Conservation (phyloP, 2,797 vertebrate species). For the Cephalopachus bancanus region DNA sequence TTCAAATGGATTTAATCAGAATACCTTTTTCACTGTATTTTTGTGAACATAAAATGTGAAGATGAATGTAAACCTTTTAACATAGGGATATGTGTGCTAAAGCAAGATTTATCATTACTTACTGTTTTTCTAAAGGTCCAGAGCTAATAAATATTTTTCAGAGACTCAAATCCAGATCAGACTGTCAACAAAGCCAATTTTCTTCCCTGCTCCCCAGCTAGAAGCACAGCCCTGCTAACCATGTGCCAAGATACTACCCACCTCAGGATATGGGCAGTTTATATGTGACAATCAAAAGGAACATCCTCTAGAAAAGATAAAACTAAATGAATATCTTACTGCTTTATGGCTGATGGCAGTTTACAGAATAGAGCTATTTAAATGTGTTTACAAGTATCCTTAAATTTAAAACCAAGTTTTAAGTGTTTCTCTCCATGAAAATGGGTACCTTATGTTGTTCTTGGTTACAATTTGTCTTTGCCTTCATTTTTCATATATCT, state of each 20-base stretch:
- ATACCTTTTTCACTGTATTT: neutral
- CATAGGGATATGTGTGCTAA: neutral
- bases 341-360: neutral
- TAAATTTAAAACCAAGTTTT: constrained; percentile 8
- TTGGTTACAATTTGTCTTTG: neutral
- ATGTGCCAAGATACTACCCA: neutral
- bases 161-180: neutral
- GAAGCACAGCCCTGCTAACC: neutral
- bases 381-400: neutral
- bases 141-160: neutral
- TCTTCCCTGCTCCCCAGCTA: neutral
- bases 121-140: neutral
- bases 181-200: neutral
- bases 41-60: neutral
- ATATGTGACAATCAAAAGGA: neutral
- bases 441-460: neutral
- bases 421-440: neutral
- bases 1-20: neutral
- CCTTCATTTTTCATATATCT: neutral
- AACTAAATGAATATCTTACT: neutral
- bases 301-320: neutral
- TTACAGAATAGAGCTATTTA: constrained; percentile 19
- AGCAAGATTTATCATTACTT: neutral
- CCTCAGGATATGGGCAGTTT: too few species aligned
- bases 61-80: neutral